A percentile compares a stretch with the other conserved stretches of the same genome.
Conservation (phyloP, 2,113 vertebrate species). For the Gila orcuttii region DNA sequence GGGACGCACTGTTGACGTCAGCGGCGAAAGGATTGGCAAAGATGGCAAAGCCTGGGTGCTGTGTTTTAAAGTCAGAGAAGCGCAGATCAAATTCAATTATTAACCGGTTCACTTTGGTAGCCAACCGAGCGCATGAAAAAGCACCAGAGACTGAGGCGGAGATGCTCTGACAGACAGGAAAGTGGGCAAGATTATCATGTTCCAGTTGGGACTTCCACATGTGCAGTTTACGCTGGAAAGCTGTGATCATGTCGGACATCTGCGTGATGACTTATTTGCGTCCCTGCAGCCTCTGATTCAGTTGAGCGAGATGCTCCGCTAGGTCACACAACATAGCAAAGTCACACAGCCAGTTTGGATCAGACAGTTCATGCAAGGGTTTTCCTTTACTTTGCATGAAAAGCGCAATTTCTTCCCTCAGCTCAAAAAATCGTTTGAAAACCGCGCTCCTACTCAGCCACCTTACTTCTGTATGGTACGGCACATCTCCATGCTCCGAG, state of each 20-base stretch:
- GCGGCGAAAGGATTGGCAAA: background rate
- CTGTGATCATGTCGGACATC: background rate
- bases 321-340: constrained; percentile 1
- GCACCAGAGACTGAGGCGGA: background rate
- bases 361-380: background rate
- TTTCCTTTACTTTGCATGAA: constrained; percentile 2
- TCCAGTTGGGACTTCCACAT: background rate
- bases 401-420: background rate
- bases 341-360: background rate
- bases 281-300: background rate
- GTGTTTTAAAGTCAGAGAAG: background rate
- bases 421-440: background rate
- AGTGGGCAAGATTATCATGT: background rate
- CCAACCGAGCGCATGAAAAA: background rate
- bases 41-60: background rate
- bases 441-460: background rate
- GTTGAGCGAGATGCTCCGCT: background rate
- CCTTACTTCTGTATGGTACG: constrained; percentile 1
- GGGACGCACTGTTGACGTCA: background rate
- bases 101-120: background rate
- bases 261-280: background rate
- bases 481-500: constrained; percentile 35
- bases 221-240: background rate
- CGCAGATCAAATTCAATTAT: background rate
- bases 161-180: background rate